Evolutionary conservation across 2,888 invertebrate genomes (phyloP).

Genomic region (Acanthosepion esculentum): DNA sequence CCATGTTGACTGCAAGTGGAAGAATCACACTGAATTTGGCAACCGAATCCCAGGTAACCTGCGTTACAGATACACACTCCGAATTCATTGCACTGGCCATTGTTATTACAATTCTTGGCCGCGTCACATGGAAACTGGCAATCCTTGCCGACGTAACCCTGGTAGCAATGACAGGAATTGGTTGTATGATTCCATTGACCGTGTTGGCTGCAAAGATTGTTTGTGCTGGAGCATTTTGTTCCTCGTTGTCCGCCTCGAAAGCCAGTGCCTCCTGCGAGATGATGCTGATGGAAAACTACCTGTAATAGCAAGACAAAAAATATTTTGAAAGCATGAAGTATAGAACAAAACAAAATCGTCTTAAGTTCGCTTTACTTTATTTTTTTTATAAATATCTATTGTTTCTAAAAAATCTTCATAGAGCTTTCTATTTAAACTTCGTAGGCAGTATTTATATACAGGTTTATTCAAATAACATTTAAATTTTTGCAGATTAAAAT

Average conservation of each 20-base stretch:
- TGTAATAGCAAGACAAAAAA: neutral
- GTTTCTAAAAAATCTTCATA: too few relatives aligned
- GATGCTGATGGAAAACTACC: conserved; percentile 53
- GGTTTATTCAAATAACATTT: too few relatives aligned
- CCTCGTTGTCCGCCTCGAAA: conserved; percentile 51
- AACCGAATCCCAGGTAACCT: conserved; percentile 61
- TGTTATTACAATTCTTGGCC: conserved; percentile 54
- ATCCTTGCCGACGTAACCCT: conserved; percentile 59
- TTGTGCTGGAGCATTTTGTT: conserved; percentile 51
- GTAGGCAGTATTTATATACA: too few relatives aligned
- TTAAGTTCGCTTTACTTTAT: too few relatives aligned
- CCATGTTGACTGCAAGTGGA: conserved; percentile 61
- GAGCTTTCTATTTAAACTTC: too few relatives aligned
- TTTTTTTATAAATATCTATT: too few relatives aligned
- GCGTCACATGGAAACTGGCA: conserved; percentile 61
- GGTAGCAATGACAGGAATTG: conserved; percentile 56
- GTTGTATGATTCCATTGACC: conserved; percentile 53
- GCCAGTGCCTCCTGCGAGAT: conserved; percentile 54
- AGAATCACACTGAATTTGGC: conserved; percentile 59
- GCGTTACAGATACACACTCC: conserved; percentile 61
- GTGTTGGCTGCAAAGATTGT: conserved; percentile 58
- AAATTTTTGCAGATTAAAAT: too few relatives aligned
- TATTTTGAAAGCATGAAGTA: neutral
- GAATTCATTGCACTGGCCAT: conserved; percentile 58
- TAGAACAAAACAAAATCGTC: too few relatives aligned